Percentiles rank a stretch among this genome's conserved stretches.
phyloP scores from a whole-genome alignment of 2,797 vertebrate species.

The Aythya fuligula region DNA sequence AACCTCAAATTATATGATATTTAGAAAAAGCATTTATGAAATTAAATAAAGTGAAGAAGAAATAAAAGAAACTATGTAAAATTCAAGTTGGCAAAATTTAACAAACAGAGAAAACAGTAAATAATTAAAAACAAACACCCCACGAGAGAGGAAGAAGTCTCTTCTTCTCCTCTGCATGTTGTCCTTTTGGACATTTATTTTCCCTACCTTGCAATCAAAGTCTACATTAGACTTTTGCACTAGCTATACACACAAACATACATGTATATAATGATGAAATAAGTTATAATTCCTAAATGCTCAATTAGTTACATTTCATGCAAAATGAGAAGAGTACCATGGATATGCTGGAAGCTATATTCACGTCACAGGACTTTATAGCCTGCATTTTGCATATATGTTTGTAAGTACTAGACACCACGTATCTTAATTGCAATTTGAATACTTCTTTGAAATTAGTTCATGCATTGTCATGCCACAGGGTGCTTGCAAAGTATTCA shows the following conservation, averaged over 20 bases:
- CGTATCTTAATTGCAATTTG: slow-evolving; percentile 4
- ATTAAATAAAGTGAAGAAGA: not conserved
- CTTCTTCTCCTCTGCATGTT: not conserved
- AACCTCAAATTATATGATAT: not conserved
- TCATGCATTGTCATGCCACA: not conserved
- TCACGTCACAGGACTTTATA: not conserved
- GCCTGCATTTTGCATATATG: not conserved
- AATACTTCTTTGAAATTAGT: slow-evolving; percentile 16
- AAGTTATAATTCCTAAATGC: not conserved
- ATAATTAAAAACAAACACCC: not conserved
- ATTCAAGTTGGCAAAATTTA: not conserved
- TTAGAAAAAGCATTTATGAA: not conserved
- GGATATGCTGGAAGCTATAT: not conserved
- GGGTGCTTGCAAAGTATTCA: slow-evolving; percentile 8
- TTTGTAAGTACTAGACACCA: not conserved
- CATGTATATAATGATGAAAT: not conserved
- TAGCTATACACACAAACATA: not conserved
- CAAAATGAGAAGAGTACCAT: not conserved
- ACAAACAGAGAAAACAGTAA: not conserved
- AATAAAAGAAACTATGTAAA: not conserved
- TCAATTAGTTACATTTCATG: not conserved
- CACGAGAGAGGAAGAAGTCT: not conserved
- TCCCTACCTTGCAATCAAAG: not conserved
- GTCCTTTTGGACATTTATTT: not conserved
- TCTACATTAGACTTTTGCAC: not conserved